Percentiles rank a stretch among this genome's conserved stretches.
These are phyloP conservation scores for Siphonodentalium dalli DNA, from an alignment of 2,888 invertebrate species.

Conservation along the genomic window DNA sequence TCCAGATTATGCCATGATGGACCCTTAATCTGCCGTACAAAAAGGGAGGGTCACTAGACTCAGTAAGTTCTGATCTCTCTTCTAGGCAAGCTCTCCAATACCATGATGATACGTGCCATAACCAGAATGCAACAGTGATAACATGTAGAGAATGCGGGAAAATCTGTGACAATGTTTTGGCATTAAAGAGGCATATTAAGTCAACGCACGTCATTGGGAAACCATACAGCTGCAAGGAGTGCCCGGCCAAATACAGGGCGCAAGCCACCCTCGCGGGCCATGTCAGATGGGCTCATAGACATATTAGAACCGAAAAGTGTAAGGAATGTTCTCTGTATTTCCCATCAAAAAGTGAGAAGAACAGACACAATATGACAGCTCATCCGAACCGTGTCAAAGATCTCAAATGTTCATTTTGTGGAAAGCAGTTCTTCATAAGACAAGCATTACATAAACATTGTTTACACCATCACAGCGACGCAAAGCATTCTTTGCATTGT, in stretches of 20 bases:
- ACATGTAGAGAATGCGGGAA: conserved; percentile 36
- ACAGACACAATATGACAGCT: conserved; percentile 36
- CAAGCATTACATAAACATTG: conserved; percentile 44
- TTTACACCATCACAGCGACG: conserved; percentile 35
- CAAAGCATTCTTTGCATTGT: conserved; percentile 43
- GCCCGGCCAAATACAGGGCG: conserved; percentile 41
- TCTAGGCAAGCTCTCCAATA: no score
- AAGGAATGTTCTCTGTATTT: conserved; percentile 39
- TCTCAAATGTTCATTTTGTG: conserved; percentile 37
- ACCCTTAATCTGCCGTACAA: no score
- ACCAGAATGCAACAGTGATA: no score
- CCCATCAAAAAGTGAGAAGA: conserved; percentile 39
- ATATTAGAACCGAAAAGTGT: conserved; percentile 36
- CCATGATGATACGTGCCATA: no score
- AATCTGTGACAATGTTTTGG: conserved; percentile 31
- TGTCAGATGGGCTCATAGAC: conserved; percentile 41
- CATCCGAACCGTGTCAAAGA: conserved; percentile 34
- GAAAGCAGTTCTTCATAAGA: conserved; percentile 42
- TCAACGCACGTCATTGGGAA: conserved; percentile 30
- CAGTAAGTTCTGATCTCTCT: no score
- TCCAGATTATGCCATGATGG: no score
- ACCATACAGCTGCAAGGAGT: conserved; percentile 35
- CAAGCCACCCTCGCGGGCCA: conserved; percentile 39
- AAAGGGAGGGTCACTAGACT: no score
- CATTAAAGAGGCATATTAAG: conserved; percentile 36